These are phyloP conservation scores for Philotrypesis tridentata DNA, from an alignment of 1,140 invertebrate species.

Conservation along the genomic window DNA sequence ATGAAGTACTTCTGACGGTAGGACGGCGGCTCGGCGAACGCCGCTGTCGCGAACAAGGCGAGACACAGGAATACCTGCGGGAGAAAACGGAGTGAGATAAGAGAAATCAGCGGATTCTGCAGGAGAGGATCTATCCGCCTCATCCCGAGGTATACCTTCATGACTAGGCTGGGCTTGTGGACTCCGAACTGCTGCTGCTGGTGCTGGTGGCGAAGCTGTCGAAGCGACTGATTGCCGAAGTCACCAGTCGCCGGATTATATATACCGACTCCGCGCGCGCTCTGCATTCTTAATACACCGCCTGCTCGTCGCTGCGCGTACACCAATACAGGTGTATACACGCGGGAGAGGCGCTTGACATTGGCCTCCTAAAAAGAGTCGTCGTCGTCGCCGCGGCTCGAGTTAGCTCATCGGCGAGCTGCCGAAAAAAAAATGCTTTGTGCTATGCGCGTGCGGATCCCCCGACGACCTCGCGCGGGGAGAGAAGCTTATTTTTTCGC, in stretches of 20 bases:
- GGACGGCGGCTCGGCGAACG: conserved; percentile 63
- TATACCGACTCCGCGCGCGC: conserved; percentile 64
- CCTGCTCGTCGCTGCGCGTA: conserved; percentile 23
- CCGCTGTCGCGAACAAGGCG: conserved; percentile 57
- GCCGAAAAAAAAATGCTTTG: conserved; percentile 53
- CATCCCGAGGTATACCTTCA: conserved; percentile 69
- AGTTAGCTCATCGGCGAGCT: conserved; percentile 63
- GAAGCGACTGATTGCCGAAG: conserved; percentile 69
- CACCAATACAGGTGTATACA: not conserved
- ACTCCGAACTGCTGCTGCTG: conserved; percentile 42
- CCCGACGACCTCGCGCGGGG: not conserved
- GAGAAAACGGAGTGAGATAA: not conserved
- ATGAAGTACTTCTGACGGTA: conserved; percentile 64
- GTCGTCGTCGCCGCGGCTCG: conserved; percentile 55
- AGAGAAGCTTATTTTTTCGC: too few relatives aligned
- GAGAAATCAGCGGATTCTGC: too few relatives aligned
- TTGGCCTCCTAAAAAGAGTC: conserved; percentile 72
- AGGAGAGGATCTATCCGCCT: too few relatives aligned
- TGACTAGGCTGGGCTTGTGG: conserved; percentile 56
- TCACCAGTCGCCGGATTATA: conserved; percentile 62
- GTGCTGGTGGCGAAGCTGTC: conserved; percentile 59
- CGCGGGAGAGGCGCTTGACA: conserved; percentile 59
- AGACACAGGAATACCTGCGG: conserved; percentile 61
- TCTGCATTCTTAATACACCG: conserved; percentile 65
- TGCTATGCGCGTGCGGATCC: conserved; percentile 24